Conservation (phyloP, 2,888 invertebrate genomes). For the Eupithecia subfuscata region DNA sequence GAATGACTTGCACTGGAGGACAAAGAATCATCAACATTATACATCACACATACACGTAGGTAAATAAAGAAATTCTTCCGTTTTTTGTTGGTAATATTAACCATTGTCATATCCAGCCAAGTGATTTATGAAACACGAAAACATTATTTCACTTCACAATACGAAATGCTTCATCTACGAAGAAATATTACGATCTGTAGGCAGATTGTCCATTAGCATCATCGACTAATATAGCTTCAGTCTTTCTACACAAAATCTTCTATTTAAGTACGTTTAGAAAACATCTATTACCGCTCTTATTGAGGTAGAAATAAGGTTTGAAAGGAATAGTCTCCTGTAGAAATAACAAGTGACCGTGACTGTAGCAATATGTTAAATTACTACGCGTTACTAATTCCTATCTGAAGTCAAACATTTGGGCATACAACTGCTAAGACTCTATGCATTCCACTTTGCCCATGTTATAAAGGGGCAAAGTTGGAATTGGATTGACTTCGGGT, state of each 20-base stretch:
- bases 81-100: not conserved
- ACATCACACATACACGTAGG: not conserved
- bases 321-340: slow-evolving; percentile 7
- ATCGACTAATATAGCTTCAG: slow-evolving; percentile 41
- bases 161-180: slow-evolving; percentile 20
- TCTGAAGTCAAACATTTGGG: slow-evolving; percentile 71
- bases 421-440: slow-evolving; percentile 40
- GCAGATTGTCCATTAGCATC: slow-evolving; percentile 29
- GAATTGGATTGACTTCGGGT: not conserved
- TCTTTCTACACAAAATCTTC: slow-evolving; percentile 40
- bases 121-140: slow-evolving; percentile 5
- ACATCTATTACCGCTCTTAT: not conserved
- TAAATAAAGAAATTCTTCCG: not conserved
- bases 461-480: slow-evolving; percentile 11
- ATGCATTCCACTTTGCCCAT: slow-evolving; percentile 25
- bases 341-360: slow-evolving; percentile 52
- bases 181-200: slow-evolving; percentile 24
- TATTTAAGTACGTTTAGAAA: slow-evolving; percentile 14
- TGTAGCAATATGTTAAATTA: slow-evolving; percentile 57
- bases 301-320: not conserved
- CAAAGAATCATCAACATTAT: not conserved
- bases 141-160: slow-evolving; percentile 19
- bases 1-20: not conserved
- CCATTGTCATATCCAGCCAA: not conserved
- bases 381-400: slow-evolving; percentile 66